Evolutionary conservation across 2,797 vertebrate species (phyloP), one percentile per base, ranked within the genome.

Genomic region (Mallotus villosus): DNA sequence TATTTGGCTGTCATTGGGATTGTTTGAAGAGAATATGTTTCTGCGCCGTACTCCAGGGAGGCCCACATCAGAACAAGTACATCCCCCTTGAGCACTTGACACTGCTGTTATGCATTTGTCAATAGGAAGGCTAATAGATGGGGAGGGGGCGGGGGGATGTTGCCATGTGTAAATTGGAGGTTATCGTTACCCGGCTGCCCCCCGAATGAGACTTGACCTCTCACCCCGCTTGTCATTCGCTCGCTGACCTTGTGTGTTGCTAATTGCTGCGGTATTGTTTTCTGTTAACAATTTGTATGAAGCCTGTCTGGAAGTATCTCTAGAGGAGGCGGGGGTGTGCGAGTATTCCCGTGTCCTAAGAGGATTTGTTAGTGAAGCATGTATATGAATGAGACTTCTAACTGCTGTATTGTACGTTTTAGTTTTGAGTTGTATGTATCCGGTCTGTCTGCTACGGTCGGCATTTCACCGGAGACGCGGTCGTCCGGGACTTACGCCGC

Each of bases 21-120:
- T 95, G 94, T 94, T 97, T 94, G 95, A 95, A 95, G 89, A 94
- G 93, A 94, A 94, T 93, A 89, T 96, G 94, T 95, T 97, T 95
- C 92, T 94, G 90, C 89, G 82, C 85, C 89, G 70, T 91, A 81
- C 95, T 92, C 94, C 73, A 77, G 95, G 94, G 91, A 95, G 88
- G 91, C 91, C 82, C 87, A 89, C 94, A 93, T 95, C 93, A 93
- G 88, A 85, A 80, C 84, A 84, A 91, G 74, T 86, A 88, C 90
- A 94, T 93, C 93, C 91, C 90, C 91, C 92, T 90, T 91, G 90
- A 93, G 92, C 91, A 89, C 93, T 93, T 95, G 94, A 94, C 93
- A 91, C 65, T 62, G 87, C 91, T 92, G 89, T 82, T 83, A 91
- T 94, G 91, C 91, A 93, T 94, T 94, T 94, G 93, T 93, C 93